Evolutionary conservation across 2,113 vertebrate species (phyloP).

Genomic region (Gulo gulo): DNA sequence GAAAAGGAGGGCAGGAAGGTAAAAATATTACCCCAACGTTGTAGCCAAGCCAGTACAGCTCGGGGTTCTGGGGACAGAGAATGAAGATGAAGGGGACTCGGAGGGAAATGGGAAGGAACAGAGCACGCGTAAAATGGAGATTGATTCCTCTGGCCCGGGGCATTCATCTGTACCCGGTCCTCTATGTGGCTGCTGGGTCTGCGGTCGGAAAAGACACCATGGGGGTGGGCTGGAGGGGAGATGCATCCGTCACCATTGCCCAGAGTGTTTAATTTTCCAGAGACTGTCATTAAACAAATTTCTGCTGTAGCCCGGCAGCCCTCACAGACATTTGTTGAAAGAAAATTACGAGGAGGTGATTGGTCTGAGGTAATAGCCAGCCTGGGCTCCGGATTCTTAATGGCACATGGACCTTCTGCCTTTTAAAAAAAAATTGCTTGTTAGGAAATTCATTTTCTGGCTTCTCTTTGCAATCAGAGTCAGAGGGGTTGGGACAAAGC

Average conservation of each 20-base stretch:
- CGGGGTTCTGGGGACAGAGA: conserved; percentile 4
- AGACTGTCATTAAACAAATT: conserved; percentile 80
- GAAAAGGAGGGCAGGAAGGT: conserved; percentile 37
- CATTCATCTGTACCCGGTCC: conserved; percentile 69
- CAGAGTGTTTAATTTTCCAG: conserved; percentile 77
- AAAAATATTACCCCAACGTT: conserved; percentile 57
- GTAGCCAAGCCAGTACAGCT: neutral
- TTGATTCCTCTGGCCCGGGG: conserved; percentile 61
- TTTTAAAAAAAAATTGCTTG: conserved; percentile 18
- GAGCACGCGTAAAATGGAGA: conserved; percentile 58
- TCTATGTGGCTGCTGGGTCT: conserved; percentile 43
- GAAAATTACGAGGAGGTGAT: conserved; percentile 77
- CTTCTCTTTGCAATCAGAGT: neutral
- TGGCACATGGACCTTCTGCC: conserved; percentile 19
- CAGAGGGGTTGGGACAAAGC: neutral
- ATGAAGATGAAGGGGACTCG: conserved; percentile 57
- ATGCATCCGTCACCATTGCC: conserved; percentile 70
- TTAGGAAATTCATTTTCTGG: conserved; percentile 45
- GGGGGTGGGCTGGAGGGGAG: conserved; percentile 47
- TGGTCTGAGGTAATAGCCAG: conserved; percentile 61
- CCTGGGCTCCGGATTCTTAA: neutral
- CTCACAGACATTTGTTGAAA: conserved; percentile 72
- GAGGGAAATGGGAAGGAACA: conserved; percentile 48
- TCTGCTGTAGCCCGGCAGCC: conserved; percentile 71
- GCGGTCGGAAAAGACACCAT: neutral